Base-by-base conservation (phyloP, 2,888 invertebrate species). In the Venusia cambrica region DNA sequence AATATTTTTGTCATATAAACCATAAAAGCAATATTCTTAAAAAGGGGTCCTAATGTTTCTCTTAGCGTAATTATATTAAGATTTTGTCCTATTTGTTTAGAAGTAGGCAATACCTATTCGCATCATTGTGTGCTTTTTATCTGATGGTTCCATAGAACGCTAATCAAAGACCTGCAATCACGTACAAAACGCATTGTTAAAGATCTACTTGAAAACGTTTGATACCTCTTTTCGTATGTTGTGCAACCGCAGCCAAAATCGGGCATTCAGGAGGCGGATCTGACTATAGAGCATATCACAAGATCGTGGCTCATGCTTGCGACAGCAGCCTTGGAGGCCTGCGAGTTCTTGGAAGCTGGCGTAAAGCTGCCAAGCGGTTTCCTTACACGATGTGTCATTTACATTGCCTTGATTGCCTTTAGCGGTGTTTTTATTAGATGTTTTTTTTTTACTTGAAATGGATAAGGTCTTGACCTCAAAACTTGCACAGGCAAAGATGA, bases 231-330 rank as follows among this genome's bases (percentile, higher is more conserved):
- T 26, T 38, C 40, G 4, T 13, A 7, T 34, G 48, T 69, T 69
- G 63, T 67, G 66, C 57, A 69, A 75, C 51, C 38, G 44, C 62
- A 24, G 56, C 58, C 57, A 68, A 70, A 69, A 53, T 63, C 45
- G 57, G 54, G 54, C 59, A 70, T 71, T 76, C 67, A 68, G 62
- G 54, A 72, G 66, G 70, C 76, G 73, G 71, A 63, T 57, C 61
- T 57, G 44, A 41, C 38, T 56, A 57, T 57, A n/a, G 43, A 37
- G 41, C 39, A 51, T 59, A 63, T 62, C 58, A 51, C 44, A 51
- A 48, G 51, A 59, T 57, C 47, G 46, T 64, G 59, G 53, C 62
- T 64, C 59, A 66, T 46, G 45, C 45, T 75, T 73, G 49, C 72
- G 54, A 62, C 64, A 73, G 41, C 37, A 55, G 39, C 62, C 65